Base-by-base conservation (phyloP, 2,888 invertebrate genomes). In the Zootermopsis nevadensis region DNA sequence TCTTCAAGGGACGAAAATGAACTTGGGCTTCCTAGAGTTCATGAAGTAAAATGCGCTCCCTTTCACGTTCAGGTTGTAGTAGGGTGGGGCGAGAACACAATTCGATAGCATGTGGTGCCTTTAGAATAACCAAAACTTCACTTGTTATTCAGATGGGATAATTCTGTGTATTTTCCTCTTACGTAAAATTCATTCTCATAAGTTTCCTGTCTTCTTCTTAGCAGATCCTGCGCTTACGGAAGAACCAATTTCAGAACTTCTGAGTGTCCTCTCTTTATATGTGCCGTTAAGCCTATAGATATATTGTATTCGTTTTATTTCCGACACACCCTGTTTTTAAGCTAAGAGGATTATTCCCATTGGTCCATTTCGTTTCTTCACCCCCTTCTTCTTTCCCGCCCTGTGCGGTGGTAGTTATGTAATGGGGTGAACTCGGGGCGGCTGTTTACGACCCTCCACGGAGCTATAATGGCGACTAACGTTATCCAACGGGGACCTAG, bases 311-410 rank as follows among this genome's bases (percentile, higher is more conserved):
- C 35, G 66, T 53, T 53, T 48, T 77, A 53, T 77, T 77, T 53
- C 48, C 55, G 79, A 79, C 79, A 79, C 79, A 79, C 79, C 79
- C 79, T 79, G 38, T 79, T 79, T 77, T 79, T 79, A 66, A 79
- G 66, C 79, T 79, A 79, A 79, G 79, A 79, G 79, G 79, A 79
- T 79, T 79, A 79, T 66, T 79, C 79, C 79, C 79, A 79, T 79
- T 79, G 79, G 79, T 79, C 79, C 79, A 79, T 79, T 79, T 79
- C 79, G 79, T 79, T 79, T 79, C 79, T 79, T 79, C 79, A 66
- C 79, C 35, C 79, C 66, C 79, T 27, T n/a, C 60, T 66, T 55
- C 53, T 55, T 30, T 27, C 27, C 27, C 53, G 30, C 33, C 31
- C 22, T 24, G 33, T n/a, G 35, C 15, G 35, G 53, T 55, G 77